Evolutionary conservation across 1,140 invertebrate genomes (phyloP), one percentile per base, ranked within the genome.

Genomic region (Drosophila setifemur): DNA sequence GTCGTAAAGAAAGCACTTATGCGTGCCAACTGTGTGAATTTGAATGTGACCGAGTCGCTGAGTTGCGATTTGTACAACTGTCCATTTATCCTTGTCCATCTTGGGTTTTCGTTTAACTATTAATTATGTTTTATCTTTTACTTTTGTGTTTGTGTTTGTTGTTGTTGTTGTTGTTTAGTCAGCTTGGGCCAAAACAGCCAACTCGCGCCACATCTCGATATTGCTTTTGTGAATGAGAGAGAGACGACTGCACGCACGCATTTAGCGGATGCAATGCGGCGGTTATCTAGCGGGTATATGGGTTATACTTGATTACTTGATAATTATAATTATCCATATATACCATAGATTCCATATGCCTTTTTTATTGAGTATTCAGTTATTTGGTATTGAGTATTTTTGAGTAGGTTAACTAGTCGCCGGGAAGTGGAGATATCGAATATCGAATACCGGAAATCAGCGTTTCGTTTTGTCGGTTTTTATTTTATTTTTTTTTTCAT

Each of bases 191-290:
- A 61, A 61, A 43, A 58, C 57, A 54, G 71, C 39, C 48, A 75
- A 76, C 77, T 82, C 77, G 67, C 37, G 77, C 70, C 77, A 81
- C 77, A 81, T 72, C 55, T 77, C 55, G 35, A 82, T 81, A 81
- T 81, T 81, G 77, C 77, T 81, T 81, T 81, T 81, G 57, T 82
- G 77, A 81, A 82, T 81, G 79, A 79, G 42, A 61, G 54, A 71
- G 71, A 58, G 25, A 49, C 42, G 44, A n/a, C n/a, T n/a, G n/a
- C n/a, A n/a, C 54, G 39, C 23, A 23, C 47, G 64, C 54, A 63
- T 37, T 37, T 37, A n/a, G 63, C 33, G 19, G 74, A 44, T 49
- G 58, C 63, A 40, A 55, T 67, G 77, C 63, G 60, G 55, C 53
- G 66, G 54, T 28, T 67, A 81, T 67, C 49, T 48, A 47, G 23